Evolutionary conservation across 2,797 vertebrate species (phyloP), one percentile per base, ranked within the genome.

Genomic region (Hydrolagus colliei): DNA sequence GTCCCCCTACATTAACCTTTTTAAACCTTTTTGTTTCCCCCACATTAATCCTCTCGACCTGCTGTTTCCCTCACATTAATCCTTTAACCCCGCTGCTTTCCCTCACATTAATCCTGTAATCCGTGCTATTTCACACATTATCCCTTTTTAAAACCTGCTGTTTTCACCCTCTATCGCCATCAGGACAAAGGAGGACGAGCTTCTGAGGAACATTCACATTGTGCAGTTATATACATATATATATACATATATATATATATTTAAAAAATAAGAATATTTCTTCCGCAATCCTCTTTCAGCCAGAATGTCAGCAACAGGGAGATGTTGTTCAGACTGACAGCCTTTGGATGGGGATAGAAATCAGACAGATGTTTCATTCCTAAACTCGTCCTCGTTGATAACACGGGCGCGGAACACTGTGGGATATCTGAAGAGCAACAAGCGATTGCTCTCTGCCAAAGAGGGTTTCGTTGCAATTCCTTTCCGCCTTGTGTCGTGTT

Each of bases 121-220:
- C 75, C 75, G 27, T 41, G 75, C 75, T 77, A 59, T n/a, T 77
- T 77, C 75, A 77, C 75, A 61, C 75, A 77, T 77, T 77, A 77
- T 59, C 61, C 75, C 75, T 77, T 52, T 52, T 59, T 61, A 77
- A 27, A 77, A 35, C 79, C 65, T 71, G 65, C 79, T 68, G 79
- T 41, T 68, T 27, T 84, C 65, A 67, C 79, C 62, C 79, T 32
- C 68, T 20, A 84, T 67, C 63, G 16, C 22, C n/a, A 67, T 68
- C 27, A 65, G 63, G 79, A 67, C 27, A 71, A 27, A 71, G 27
- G 6, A 52, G 79, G 41, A 27, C 79, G 20, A 67, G 61, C 14
- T 16, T 77, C 32, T 67, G 27, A 82, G 20, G 11, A 84, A 65
- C 14, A 18, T 68, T 84, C 79, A 68, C 9, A 0, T 18, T 41